Percentiles rank a stretch among this genome's conserved stretches.
phyloP scores from a whole-genome alignment of 2,888 invertebrate species.

The Zelleria hepariella region DNA sequence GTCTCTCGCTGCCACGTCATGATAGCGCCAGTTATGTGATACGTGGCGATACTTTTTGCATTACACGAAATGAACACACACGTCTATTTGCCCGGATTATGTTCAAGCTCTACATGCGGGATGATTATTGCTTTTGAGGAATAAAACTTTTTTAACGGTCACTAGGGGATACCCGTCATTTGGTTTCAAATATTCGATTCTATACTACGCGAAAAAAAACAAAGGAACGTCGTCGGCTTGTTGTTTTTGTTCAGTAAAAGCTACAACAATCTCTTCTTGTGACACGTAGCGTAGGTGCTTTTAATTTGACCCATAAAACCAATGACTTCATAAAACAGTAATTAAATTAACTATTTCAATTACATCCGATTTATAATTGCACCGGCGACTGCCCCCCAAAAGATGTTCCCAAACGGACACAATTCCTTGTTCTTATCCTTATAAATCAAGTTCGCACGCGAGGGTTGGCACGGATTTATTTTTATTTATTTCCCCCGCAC shows the following conservation, averaged over 20 bases:
- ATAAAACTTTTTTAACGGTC: background rate
- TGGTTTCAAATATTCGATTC: no score
- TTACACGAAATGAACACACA: constrained; percentile 8
- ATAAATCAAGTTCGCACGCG: constrained; percentile 64
- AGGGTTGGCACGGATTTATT: constrained; percentile 62
- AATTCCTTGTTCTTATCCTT: background rate
- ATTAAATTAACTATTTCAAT: background rate
- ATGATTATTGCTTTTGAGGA: background rate
- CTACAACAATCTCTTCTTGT: no score
- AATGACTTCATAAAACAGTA: background rate
- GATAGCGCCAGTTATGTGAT: constrained; percentile 11
- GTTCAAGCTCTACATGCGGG: background rate
- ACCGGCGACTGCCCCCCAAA: background rate
- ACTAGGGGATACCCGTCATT: no score
- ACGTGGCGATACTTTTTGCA: constrained; percentile 7
- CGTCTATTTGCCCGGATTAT: background rate
- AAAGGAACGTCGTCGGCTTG: no score
- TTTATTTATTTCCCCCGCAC: constrained; percentile 69
- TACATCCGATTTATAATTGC: constrained; percentile 2
- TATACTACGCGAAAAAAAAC: no score
- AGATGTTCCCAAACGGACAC: background rate
- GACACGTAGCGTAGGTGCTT: no score
- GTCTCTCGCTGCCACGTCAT: constrained; percentile 5
- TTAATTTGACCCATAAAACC: no score
- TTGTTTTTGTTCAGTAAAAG: no score